These are phyloP conservation scores for Ariopsis seemanni DNA, from an alignment of 2,113 vertebrate species.

Conservation along the genomic window DNA sequence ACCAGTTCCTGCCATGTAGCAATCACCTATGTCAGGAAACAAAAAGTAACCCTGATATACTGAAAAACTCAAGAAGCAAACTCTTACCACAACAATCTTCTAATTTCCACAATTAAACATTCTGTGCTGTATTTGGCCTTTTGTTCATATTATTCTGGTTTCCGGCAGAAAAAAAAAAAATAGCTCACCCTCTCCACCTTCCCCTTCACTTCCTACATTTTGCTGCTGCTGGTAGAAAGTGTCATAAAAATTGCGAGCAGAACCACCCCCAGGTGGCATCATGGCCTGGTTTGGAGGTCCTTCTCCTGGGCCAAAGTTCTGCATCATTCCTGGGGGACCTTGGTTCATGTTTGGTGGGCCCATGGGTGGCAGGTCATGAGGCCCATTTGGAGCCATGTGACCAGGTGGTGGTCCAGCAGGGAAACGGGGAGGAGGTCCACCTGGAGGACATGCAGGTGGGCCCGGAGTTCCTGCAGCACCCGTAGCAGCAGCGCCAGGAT, in stretches of 20 bases:
- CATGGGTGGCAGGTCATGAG: constrained; percentile 77
- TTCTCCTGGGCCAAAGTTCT: constrained; percentile 76
- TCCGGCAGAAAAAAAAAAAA: background rate
- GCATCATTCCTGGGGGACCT: constrained; percentile 78
- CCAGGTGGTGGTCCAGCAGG: constrained; percentile 78
- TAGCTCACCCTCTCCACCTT: constrained; percentile 59
- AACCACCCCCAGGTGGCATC: constrained; percentile 74
- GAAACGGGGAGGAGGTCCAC: constrained; percentile 71
- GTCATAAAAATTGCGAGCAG: constrained; percentile 82
- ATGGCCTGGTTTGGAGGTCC: constrained; percentile 76
- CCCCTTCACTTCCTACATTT: constrained; percentile 76
- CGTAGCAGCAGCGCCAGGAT: constrained; percentile 63
- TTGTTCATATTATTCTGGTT: background rate
- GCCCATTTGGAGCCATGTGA: constrained; percentile 61
- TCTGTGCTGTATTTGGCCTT: background rate
- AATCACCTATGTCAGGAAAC: constrained; percentile 65
- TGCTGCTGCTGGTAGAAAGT: constrained; percentile 86
- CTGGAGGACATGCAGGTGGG: constrained; percentile 57
- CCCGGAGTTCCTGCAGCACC: constrained; percentile 65
- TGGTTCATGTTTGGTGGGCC: constrained; percentile 77
- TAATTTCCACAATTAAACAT: background rate
- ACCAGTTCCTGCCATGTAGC: constrained; percentile 70
- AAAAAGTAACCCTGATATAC: background rate
- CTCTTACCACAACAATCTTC: background rate
- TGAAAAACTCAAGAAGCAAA: background rate